Evolutionary conservation across 1,140 invertebrate species (phyloP), one percentile per base, ranked within the genome.

Genomic region (Sesamia nonagrioides): DNA sequence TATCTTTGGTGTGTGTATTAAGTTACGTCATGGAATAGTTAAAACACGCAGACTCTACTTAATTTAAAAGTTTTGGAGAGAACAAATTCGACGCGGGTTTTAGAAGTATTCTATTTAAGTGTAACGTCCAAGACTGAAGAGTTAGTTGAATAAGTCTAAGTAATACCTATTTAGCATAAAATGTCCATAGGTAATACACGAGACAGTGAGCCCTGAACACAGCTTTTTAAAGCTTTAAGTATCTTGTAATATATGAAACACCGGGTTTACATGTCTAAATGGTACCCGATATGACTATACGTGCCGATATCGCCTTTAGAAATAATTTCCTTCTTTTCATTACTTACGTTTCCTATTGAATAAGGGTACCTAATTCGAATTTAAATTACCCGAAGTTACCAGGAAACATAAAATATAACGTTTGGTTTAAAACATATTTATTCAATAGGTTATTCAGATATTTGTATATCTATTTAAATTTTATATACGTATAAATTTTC

Each of bases 61-160:
- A 85, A 86, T 85, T 87, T 84, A 83, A 27, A 88, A 85, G 81
- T 85, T 77, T 77, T 78, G 81, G 80, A 83, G 84, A 84, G 79
- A 82, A 82, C 83, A 85, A 83, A 90, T 94, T 91, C 92, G 89
- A 95, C 93, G 93, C 93, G 93, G 93, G 93, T 94, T 92, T 89
- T 93, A 92, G 90, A 89, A 92, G 85, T 94, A 93, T 93, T 93
- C 90, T 94, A 93, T 92, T 91, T 94, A 94, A 94, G 92, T 91
- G 91, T 92, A 93, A 94, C 93, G 92, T 92, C 91, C 91, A 95
- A 95, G 93, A 95, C 93, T 95, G 93, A 95, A 94, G 91, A 91
- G 93, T 91, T 93, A 94, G 91, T 90, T 92, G 84, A 91, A 86
- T 94, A 93, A 94, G 92, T 91, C 88, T 92, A 92, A 91, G 86